These are phyloP conservation scores for Xiphophorus birchmanni DNA, from an alignment of 2,797 vertebrate species.

Conservation along the genomic window DNA sequence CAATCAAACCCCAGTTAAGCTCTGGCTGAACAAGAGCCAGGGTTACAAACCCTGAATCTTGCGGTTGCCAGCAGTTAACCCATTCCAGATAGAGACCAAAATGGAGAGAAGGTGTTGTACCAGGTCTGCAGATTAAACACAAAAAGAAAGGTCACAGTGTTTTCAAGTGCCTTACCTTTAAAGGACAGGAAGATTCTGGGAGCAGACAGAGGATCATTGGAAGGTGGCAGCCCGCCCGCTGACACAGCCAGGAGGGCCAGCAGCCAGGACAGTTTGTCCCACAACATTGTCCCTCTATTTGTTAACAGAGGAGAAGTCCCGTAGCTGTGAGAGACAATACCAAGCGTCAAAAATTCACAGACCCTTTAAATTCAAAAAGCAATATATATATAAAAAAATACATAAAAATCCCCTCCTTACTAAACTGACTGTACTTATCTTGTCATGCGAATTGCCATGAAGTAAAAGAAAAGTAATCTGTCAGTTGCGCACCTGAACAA, in stretches of 20 bases:
- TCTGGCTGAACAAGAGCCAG: constrained; percentile 23
- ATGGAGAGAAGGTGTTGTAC: constrained; percentile 7
- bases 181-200: constrained; percentile 86
- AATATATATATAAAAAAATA: neutral
- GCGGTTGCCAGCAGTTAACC: constrained; percentile 42
- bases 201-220: constrained; percentile 77
- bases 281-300: constrained; percentile 78
- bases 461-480: neutral
- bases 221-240: constrained; percentile 57
- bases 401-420: neutral
- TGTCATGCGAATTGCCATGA: neutral
- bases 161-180: constrained; percentile 79
- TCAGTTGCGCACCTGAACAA: neutral
- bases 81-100: constrained; percentile 23
- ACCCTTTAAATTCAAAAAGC: constrained; percentile 13
- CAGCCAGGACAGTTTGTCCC: constrained; percentile 77
- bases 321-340: constrained; percentile 64
- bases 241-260: constrained; percentile 78
- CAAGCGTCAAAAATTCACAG: constrained; percentile 34
- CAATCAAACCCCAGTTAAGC: constrained; percentile 49
- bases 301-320: constrained; percentile 66
- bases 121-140: constrained; percentile 25
- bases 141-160: constrained; percentile 31
- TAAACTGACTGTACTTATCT: neutral
- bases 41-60: constrained; percentile 38